These are phyloP conservation scores for Daphoenositta chrysoptera DNA, from an alignment of 2,113 vertebrate genomes.

Conservation along the genomic window DNA sequence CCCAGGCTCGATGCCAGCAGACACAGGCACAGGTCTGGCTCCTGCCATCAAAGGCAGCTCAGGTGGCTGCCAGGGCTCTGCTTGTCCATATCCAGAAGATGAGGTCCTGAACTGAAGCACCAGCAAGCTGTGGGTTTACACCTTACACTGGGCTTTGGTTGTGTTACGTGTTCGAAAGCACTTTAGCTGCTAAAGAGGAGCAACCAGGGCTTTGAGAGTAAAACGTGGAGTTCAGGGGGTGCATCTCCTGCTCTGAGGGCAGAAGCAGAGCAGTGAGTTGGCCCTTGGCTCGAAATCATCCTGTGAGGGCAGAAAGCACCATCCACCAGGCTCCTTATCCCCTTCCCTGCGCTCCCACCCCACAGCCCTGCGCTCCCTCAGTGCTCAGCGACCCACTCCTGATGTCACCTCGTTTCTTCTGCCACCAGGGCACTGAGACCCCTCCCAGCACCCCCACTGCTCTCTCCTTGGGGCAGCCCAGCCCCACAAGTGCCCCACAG, in stretches of 20 bases:
- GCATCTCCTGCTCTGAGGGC: not conserved
- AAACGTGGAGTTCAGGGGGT: not conserved
- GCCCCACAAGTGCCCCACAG: not conserved
- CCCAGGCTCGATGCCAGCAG: not conserved
- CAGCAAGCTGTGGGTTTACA: not conserved
- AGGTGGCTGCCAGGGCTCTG: not conserved
- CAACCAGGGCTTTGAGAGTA: not conserved
- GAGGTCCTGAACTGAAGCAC: not conserved
- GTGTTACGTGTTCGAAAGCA: rapidly evolving
- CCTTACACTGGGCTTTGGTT: not conserved
- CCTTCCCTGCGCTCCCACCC: not conserved
- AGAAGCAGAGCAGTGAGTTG: not conserved
- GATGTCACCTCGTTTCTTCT: not conserved
- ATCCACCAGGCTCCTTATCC: not conserved
- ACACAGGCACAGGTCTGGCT: not conserved
- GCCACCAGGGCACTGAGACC: not conserved
- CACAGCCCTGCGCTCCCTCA: rapidly evolving
- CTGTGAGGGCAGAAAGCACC: not conserved
- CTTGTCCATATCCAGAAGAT: not conserved
- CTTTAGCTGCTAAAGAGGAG: not conserved
- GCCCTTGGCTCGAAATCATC: not conserved
- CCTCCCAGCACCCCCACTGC: not conserved
- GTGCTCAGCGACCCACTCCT: rapidly evolving
- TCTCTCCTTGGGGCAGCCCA: not conserved
- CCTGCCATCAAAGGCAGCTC: not conserved